A percentile compares a stretch with the other conserved stretches of the same genome.
phyloP scores from a whole-genome alignment of 2,888 invertebrate species.

The Nephrocerus scutellatus region DNA sequence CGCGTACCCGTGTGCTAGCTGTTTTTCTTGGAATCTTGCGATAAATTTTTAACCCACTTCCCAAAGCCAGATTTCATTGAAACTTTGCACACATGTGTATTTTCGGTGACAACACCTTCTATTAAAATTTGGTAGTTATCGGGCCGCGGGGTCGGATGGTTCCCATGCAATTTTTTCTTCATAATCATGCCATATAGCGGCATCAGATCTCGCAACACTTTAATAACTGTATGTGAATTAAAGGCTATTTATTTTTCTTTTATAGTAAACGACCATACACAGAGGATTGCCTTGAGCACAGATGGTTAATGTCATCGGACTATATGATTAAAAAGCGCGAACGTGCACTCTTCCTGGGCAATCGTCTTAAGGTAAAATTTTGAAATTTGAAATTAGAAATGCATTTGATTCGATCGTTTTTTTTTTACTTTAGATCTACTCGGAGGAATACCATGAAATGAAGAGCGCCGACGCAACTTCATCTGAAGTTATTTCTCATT shows the following conservation, averaged over 20 bases:
- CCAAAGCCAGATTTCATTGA: no score
- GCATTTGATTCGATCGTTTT: no score
- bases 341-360: conserved; percentile 76
- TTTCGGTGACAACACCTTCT: no score
- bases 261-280: conserved; percentile 84
- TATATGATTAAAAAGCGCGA: conserved; percentile 90
- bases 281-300: conserved; percentile 92
- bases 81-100: no score
- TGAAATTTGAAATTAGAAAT: not conserved
- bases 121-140: no score
- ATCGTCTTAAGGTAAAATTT: conserved; percentile 65
- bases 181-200: not conserved
- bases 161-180: not conserved
- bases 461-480: conserved; percentile 58
- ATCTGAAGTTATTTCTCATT: conserved; percentile 53
- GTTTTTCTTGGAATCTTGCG: no score
- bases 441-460: conserved; percentile 68
- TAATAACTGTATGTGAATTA: not conserved
- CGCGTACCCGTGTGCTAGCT: no score
- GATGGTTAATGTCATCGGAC: conserved; percentile 89
- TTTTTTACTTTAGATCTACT: conserved; percentile 58
- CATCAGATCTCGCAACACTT: no score
- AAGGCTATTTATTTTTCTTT: conserved; percentile 20
- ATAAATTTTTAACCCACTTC: no score
- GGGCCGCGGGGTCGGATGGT: no score